A percentile compares a stretch with the other conserved stretches of the same genome.
Evolutionary conservation across 2,113 vertebrate species (phyloP).

Genomic region (Tragelaphus strepsiceros): DNA sequence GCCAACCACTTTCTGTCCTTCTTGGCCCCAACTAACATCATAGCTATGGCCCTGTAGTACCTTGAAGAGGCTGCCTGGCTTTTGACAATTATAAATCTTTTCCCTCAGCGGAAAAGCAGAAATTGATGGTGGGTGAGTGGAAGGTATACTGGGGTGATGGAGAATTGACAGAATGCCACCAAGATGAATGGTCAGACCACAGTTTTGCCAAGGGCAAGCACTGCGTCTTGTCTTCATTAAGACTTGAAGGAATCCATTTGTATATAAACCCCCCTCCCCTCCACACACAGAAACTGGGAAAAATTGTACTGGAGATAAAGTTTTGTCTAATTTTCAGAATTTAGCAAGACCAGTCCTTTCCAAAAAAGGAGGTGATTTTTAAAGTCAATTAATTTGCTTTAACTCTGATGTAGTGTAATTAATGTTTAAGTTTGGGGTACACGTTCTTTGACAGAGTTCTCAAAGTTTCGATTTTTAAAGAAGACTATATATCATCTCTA

Average conservation of each 20-base stretch:
- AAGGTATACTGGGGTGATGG: slow-evolving; percentile 37
- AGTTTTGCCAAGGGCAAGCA: slow-evolving; percentile 49
- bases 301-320: not conserved
- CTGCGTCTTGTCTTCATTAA: slow-evolving; percentile 61
- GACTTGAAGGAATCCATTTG: slow-evolving; percentile 43
- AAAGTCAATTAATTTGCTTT: not conserved
- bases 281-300: not conserved
- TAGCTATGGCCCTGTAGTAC: not conserved
- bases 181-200: slow-evolving; percentile 55
- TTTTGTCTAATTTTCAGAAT: slow-evolving; percentile 24
- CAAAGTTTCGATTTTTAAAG: not conserved
- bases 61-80: not conserved
- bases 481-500: not conserved
- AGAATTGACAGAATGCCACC: slow-evolving; percentile 50
- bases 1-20: not conserved
- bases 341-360: not conserved
- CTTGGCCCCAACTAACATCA: not conserved
- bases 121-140: slow-evolving; percentile 44
- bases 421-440: not conserved
- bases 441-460: not conserved
- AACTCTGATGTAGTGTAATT: slow-evolving; percentile 9
- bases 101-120: not conserved
- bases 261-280: not conserved
- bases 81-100: slow-evolving; percentile 55
- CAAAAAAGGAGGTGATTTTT: not conserved